phyloP scores from a whole-genome alignment of 2,797 vertebrate genomes.

The Rhinogobio ventralis region DNA sequence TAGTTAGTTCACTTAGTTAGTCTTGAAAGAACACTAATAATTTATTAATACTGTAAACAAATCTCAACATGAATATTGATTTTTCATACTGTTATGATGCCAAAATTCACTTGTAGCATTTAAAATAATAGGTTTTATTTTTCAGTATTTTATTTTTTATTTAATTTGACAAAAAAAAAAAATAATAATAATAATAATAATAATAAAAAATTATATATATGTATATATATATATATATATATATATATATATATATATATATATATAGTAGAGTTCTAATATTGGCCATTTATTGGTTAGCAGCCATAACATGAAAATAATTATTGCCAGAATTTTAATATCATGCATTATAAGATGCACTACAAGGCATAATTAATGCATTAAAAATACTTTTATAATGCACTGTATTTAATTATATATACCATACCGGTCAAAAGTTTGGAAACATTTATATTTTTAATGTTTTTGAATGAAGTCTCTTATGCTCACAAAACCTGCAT shows the following conservation, averaged over 20 bases:
- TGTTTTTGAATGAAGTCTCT: too few species aligned
- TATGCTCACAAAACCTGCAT: too few species aligned
- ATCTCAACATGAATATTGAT: not conserved
- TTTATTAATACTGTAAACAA: not conserved
- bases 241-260: too few species aligned
- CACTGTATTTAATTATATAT: too few species aligned
- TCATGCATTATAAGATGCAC: not conserved
- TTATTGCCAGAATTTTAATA: not conserved
- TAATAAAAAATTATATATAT: too few species aligned
- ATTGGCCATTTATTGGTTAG: not conserved
- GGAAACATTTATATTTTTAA: too few species aligned
- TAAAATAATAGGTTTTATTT: not conserved
- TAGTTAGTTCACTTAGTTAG: not conserved
- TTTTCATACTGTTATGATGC: not conserved
- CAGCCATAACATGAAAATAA: not conserved
- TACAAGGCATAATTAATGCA: too few species aligned
- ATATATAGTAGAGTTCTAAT: not conserved
- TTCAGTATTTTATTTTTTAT: not conserved
- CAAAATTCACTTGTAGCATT: not conserved
- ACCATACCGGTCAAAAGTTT: too few species aligned
- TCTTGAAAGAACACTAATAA: not conserved
- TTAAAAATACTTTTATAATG: too few species aligned
- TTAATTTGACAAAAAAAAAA: not conserved
- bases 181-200: too few species aligned
- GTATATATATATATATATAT: too few species aligned